These are phyloP conservation scores for Patella pellucida DNA, from an alignment of 2,888 invertebrate species.

Conservation along the genomic window DNA sequence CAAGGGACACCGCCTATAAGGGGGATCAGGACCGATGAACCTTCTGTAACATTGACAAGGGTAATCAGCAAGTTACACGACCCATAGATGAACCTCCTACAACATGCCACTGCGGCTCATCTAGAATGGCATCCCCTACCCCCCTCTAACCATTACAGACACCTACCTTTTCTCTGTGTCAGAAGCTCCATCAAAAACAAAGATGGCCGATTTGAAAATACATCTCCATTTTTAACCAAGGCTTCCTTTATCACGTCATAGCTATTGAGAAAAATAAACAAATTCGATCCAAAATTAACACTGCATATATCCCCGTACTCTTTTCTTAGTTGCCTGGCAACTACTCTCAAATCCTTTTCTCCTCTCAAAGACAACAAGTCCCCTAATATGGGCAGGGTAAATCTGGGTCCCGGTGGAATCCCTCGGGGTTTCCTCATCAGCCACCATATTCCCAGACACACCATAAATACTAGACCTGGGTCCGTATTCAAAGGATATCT, in stretches of 20 bases:
- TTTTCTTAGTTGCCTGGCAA: background rate
- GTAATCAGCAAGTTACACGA: no score
- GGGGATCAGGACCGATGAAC: no score
- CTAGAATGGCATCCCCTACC: no score
- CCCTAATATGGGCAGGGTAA: background rate
- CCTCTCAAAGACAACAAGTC: background rate
- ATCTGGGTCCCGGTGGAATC: background rate
- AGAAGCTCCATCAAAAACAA: conserved; percentile 6
- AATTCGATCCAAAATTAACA: background rate
- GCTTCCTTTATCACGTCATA: conserved; percentile 29
- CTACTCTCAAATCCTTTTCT: background rate
- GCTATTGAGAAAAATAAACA: background rate
- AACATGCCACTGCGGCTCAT: no score
- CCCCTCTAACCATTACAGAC: no score
- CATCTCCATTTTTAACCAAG: conserved; percentile 29
- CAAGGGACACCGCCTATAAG: no score
- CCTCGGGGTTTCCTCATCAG: background rate
- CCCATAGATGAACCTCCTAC: no score
- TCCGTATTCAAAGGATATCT: no score
- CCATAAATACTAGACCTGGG: no score
- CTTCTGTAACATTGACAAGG: no score
- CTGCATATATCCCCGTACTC: background rate
- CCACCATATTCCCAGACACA: no score
- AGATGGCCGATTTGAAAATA: conserved; percentile 29
- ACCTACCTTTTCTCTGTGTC: conserved; percentile 4